Percentiles rank a stretch among this genome's conserved stretches.
Conservation (phyloP, 1,140 invertebrate genomes). For the Nomia melanderi region DNA sequence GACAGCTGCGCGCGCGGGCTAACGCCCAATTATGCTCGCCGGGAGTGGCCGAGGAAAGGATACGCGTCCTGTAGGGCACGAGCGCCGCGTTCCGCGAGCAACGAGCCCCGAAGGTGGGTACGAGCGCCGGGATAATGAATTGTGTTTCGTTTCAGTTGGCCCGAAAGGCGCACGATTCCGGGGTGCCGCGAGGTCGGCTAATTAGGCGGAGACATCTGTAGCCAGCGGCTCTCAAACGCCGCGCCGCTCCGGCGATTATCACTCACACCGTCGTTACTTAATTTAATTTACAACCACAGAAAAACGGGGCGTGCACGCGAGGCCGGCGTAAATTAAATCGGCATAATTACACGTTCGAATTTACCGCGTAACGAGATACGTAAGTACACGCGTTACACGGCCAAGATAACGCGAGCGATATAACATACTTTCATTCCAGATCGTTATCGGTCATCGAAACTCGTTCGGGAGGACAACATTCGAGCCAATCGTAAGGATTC, state of each 20-base stretch:
- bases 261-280: constrained; percentile 23
- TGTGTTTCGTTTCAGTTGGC: constrained; percentile 76
- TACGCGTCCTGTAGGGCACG: constrained; percentile 37
- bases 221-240: constrained; percentile 69
- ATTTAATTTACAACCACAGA: constrained; percentile 30
- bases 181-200: constrained; percentile 64
- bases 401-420: too few relatives aligned
- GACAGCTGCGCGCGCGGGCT: constrained; percentile 54
- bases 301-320: not conserved
- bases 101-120: constrained; percentile 63
- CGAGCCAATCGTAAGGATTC: too few relatives aligned
- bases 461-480: too few relatives aligned
- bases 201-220: constrained; percentile 79
- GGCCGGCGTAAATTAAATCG: constrained; percentile 12
- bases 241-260: constrained; percentile 16
- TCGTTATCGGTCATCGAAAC: too few relatives aligned
- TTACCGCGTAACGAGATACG: not conserved
- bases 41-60: constrained; percentile 35
- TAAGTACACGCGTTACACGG: too few relatives aligned
- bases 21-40: constrained; percentile 64
- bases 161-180: constrained; percentile 77
- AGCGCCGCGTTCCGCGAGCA: constrained; percentile 48
- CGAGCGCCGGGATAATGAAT: constrained; percentile 73
- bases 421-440: too few relatives aligned
- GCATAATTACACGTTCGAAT: constrained; percentile 2